Conservation (phyloP, 1,140 invertebrate genomes). For the Wiebesia pumilae region DNA sequence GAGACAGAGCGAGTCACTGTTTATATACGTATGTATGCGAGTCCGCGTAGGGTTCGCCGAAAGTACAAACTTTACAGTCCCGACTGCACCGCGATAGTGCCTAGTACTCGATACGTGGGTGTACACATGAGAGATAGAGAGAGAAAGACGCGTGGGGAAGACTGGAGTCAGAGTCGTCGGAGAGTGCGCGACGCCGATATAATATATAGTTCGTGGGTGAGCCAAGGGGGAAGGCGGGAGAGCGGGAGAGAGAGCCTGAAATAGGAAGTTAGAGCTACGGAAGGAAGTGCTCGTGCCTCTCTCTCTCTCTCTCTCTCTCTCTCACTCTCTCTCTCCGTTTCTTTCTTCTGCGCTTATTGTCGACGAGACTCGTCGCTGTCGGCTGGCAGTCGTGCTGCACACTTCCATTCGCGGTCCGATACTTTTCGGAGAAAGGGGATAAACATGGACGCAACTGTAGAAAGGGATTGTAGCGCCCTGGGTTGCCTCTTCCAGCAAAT, state of each 20-base stretch:
- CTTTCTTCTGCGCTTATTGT: not conserved
- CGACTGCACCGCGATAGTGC: not conserved
- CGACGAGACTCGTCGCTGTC: not conserved
- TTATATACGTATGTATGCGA: not conserved
- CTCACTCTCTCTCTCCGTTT: conserved; percentile 1
- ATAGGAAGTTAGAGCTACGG: not conserved
- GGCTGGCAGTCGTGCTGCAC: not conserved
- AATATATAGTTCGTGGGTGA: not conserved
- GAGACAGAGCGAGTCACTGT: not conserved
- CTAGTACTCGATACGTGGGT: not conserved
- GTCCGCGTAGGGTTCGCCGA: not conserved
- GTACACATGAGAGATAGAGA: not conserved
- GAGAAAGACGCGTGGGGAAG: not conserved
- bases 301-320: not conserved
- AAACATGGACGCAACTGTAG: conserved; percentile 80
- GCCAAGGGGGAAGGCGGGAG: not conserved
- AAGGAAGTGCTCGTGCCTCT: not conserved
- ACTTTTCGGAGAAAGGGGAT: not conserved
- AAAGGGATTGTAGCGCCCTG: conserved; percentile 86
- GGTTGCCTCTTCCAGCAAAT: conserved; percentile 90
- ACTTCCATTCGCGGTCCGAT: not conserved
- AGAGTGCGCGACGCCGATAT: conserved; percentile 5
- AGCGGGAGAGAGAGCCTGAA: not conserved
- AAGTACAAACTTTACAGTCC: not conserved
- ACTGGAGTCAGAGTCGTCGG: not conserved